Evolutionary conservation across 2,113 vertebrate species (phyloP).

Genomic region (Eulemur macaco): DNA sequence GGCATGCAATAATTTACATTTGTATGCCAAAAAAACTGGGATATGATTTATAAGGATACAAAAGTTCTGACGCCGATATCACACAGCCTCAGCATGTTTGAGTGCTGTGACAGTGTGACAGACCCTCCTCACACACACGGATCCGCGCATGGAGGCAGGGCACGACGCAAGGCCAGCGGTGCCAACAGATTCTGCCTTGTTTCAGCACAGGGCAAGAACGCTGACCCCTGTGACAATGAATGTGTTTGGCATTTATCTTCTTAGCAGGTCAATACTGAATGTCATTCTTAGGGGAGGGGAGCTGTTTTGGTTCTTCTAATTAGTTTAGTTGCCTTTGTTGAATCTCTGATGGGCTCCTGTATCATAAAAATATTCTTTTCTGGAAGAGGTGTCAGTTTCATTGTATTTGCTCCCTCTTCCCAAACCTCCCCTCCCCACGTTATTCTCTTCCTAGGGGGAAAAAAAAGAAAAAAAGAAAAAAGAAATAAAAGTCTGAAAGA

Average conservation of each 20-base stretch:
- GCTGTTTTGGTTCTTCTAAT: conserved; percentile 72
- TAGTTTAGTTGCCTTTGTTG: conserved; percentile 78
- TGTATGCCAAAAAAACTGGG: conserved; percentile 74
- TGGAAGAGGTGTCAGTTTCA: conserved; percentile 58
- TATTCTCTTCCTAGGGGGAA: not conserved
- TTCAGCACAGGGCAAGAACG: not conserved
- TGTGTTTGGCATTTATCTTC: conserved; percentile 67
- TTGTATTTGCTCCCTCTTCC: not conserved
- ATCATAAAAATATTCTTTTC: conserved; percentile 59
- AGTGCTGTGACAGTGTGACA: conserved; percentile 50
- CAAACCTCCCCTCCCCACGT: not conserved
- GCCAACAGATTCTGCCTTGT: not conserved
- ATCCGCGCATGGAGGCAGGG: conserved; percentile 52
- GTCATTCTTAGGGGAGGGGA: conserved; percentile 38
- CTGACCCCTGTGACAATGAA: conserved; percentile 50
- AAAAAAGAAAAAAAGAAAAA: not conserved
- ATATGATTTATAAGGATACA: conserved; percentile 82
- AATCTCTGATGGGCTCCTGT: conserved; percentile 67
- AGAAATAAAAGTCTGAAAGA: conserved; percentile 22
- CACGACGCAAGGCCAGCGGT: not conserved
- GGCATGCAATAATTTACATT: conserved; percentile 81
- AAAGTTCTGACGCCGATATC: conserved; percentile 81
- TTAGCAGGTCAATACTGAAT: conserved; percentile 68
- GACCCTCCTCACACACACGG: not conserved
- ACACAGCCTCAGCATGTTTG: conserved; percentile 71